Base-by-base conservation (phyloP, 2,113 vertebrate species). In the Bubo blakistoni region DNA sequence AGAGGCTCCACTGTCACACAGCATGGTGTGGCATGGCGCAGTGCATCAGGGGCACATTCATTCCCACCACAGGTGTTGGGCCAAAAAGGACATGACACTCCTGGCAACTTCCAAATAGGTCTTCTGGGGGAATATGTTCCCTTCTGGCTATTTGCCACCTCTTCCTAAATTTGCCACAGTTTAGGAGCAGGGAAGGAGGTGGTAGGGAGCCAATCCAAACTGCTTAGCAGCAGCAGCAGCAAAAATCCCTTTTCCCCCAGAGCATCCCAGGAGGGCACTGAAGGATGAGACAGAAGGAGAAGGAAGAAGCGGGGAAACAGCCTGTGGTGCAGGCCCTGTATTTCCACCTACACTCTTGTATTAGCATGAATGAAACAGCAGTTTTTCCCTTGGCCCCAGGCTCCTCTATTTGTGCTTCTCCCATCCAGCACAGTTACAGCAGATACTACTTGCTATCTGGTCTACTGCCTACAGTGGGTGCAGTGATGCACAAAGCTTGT, bases 41-140 rank as follows among this genome's bases (percentile, higher is more conserved):
- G 27, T 36, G n/a, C 29, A 30, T 25, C 1, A 0, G 3, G 25
- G 18, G 2, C 13, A 38, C 16, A 40, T 55, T 54, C 9, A 26
- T 61, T 88, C 21, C 16, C 18, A 46, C 19, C 11, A 38, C 0
- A 0, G 4, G 12, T 44, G 18, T 27, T 62, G 14, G 61, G 18
- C 15, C 20, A 74, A 69, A 82, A 72, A 47, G 15, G 29, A 63
- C 21, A 11, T 61, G 34, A 63, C 16, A 46, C 4, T 29, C 13
- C 66, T 52, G 36, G 29, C 9, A 73, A 63, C 8, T 38, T 57
- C 34, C 15, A 74, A 29, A 51, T 14, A 87, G 19, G 6, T 49
- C 16, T 71, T 61, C 36, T 49, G 3, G 46, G 19, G 4, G 8
- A 78, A 22, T 27, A 40, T 32, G 22, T 40, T 5, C 10, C 15